A percentile compares a stretch with the other conserved stretches of the same genome.
Evolutionary conservation across 2,888 invertebrate species (phyloP).

Genomic region (Neria commutata): DNA sequence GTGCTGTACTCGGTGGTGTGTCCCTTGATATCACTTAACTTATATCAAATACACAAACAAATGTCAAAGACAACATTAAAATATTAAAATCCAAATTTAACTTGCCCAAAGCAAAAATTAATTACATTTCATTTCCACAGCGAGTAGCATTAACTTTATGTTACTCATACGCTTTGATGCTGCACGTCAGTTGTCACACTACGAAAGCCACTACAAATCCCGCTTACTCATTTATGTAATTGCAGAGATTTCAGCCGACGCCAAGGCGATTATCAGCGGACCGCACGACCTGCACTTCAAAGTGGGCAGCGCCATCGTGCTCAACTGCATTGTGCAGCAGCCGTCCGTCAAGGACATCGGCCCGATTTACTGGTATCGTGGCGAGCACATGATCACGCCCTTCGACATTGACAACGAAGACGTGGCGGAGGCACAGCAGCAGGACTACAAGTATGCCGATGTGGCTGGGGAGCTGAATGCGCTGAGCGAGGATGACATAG

Average conservation of each 20-base stretch:
- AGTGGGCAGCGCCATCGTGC: slow-evolving; percentile 73
- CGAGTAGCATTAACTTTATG: too few species aligned
- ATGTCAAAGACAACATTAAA: too few species aligned
- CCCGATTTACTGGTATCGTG: slow-evolving; percentile 75
- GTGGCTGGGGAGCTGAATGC: slow-evolving; percentile 14
- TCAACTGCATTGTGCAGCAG: slow-evolving; percentile 74
- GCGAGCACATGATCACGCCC: slow-evolving; percentile 59
- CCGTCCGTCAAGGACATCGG: slow-evolving; percentile 71
- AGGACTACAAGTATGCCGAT: slow-evolving; percentile 35
- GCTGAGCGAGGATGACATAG: slow-evolving; percentile 40
- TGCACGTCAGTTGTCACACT: too few species aligned
- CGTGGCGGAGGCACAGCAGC: slow-evolving; percentile 9
- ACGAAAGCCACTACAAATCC: background rate
- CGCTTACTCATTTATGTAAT: slow-evolving; percentile 10
- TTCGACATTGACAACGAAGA: slow-evolving; percentile 43
- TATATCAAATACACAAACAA: too few species aligned
- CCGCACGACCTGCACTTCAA: slow-evolving; percentile 74
- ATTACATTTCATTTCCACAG: too few species aligned
- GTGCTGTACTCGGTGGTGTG: too few species aligned
- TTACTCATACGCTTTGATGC: too few species aligned
- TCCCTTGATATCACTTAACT: too few species aligned
- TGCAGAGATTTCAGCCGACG: slow-evolving; percentile 65
- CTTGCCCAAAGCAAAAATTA: too few species aligned
- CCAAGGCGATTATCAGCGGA: slow-evolving; percentile 71
- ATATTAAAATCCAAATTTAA: too few species aligned